Evolutionary conservation across 2,113 vertebrate genomes (phyloP).

Genomic region (Astatoreochromis straeleni): DNA sequence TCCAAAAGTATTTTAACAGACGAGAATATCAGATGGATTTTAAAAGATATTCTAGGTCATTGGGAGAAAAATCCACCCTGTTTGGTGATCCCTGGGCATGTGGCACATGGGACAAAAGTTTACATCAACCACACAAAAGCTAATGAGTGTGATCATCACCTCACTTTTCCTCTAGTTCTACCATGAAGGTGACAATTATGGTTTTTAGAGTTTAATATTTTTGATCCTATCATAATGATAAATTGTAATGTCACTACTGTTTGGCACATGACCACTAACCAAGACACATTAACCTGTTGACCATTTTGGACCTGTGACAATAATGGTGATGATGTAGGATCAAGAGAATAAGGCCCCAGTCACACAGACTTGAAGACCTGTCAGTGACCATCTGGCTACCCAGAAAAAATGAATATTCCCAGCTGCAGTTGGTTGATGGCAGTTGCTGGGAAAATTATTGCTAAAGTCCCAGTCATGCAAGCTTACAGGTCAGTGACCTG

Average conservation of each 20-base stretch:
- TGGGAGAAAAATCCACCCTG: background rate
- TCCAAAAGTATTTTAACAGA: background rate
- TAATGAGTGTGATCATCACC: background rate
- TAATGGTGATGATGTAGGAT: background rate
- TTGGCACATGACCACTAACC: background rate
- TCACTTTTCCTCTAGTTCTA: background rate
- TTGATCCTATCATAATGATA: background rate
- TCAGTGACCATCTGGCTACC: background rate
- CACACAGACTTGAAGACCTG: background rate
- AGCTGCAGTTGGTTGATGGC: background rate
- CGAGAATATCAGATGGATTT: background rate
- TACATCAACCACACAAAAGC: background rate
- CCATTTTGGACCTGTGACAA: background rate
- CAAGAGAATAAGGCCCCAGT: background rate
- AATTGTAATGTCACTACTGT: background rate
- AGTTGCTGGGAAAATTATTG: background rate
- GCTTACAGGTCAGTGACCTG: background rate
- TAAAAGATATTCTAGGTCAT: background rate
- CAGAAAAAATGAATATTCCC: background rate
- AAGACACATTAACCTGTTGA: background rate
- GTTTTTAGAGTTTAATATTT: background rate
- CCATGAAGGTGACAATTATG: background rate
- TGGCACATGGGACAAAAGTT: background rate
- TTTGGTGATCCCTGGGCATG: background rate
- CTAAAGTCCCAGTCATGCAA: background rate